phyloP scores from a whole-genome alignment of 2,113 vertebrate genomes.

The Urocynchramus pylzowi region DNA sequence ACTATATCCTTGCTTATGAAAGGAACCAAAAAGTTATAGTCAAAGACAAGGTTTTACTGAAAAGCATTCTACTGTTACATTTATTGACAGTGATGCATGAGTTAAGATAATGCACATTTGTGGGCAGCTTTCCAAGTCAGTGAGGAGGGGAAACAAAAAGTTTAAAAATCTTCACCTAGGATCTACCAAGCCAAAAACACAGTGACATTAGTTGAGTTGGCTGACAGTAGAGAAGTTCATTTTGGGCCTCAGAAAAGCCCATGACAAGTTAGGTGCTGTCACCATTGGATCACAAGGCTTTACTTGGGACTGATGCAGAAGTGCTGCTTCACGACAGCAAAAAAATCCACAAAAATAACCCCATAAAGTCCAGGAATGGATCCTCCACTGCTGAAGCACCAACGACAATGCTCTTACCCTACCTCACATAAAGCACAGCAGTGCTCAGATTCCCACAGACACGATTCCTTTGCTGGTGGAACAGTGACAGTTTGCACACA shows the following conservation, averaged over 20 bases:
- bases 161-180: neutral
- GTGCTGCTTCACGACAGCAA: neutral
- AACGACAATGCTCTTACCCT: neutral
- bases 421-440: neutral
- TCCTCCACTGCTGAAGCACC: neutral
- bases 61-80: neutral
- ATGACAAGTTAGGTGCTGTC: neutral
- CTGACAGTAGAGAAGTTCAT: neutral
- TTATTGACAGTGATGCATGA: neutral
- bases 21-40: neutral
- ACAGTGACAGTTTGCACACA: neutral
- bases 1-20: neutral
- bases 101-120: neutral
- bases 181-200: neutral
- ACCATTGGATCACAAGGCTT: neutral
- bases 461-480: neutral
- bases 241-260: neutral
- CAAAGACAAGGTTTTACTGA: neutral
- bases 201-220: neutral
- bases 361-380: neutral
- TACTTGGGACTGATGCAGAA: neutral
- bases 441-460: neutral
- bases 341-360: neutral
- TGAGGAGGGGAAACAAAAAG: neutral
- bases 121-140: neutral